These are phyloP conservation scores for Tipula vernalis DNA, from an alignment of 2,888 invertebrate species.

Conservation along the genomic window DNA sequence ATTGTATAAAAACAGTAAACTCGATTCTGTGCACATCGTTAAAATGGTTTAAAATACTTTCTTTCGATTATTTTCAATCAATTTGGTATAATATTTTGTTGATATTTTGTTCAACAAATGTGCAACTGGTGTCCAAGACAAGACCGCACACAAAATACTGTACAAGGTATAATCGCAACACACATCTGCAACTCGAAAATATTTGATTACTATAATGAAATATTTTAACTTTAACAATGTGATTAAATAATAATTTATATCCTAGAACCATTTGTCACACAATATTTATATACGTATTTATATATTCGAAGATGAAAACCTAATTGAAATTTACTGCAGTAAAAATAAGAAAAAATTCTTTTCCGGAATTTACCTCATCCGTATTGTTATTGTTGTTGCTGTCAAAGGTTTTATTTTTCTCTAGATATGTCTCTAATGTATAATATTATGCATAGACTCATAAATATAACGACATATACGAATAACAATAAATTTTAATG, in stretches of 20 bases:
- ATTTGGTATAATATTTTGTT: neutral
- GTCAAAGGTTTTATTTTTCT: neutral
- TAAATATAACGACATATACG: neutral
- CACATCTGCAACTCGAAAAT: neutral
- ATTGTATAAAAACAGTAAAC: neutral
- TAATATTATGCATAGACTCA: neutral
- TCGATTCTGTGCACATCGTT: neutral
- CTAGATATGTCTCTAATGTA: neutral
- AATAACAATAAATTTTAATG: constrained; percentile 4
- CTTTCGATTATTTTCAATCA: neutral
- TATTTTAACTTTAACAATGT: neutral
- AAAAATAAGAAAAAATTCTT: neutral
- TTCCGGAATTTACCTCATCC: neutral
- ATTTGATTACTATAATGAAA: neutral
- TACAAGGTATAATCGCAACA: too few relatives aligned
- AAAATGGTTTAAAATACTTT: neutral
- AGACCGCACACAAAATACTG: too few relatives aligned
- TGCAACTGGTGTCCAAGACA: neutral
- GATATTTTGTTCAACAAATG: too few relatives aligned
- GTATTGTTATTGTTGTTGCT: neutral
- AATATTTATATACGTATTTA: neutral
- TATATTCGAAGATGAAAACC: neutral
- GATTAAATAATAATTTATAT: neutral
- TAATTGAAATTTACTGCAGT: neutral
- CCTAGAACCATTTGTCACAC: neutral